Base-by-base conservation (phyloP, 2,797 vertebrate genomes). In the Galagoides demidoff region DNA sequence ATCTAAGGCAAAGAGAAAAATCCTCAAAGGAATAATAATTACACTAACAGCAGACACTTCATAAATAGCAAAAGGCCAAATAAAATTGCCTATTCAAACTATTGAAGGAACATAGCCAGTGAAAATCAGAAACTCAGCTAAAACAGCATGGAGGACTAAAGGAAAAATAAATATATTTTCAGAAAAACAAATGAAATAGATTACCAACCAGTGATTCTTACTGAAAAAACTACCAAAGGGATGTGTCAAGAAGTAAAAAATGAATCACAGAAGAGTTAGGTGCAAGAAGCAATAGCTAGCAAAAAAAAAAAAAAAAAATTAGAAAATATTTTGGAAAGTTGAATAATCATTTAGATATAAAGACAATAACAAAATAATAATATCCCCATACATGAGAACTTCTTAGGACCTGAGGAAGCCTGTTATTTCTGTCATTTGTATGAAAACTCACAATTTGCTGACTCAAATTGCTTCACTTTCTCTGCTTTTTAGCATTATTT, bases 311-410 rank as follows among this genome's bases (percentile, higher is more conserved):
- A 43, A 43, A 43, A 43, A 43, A 43, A 43, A 70, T 52, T 74
- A 5, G 12, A 87, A 92, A 87, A 87, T 39, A 92, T 61, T 77
- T 43, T 77, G n/a, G 10, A 37, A 74, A 74, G 70, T 74, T 66
- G 82, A 86, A 45, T 74, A 81, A 86, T 16, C 9, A 87, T 16
- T 74, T 59, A 87, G 91, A 66, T 76, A 66, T 66, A 87, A 87
- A 76, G 11, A 92, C 20, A 61, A 39, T 52, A 85, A 59, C 11
- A 70, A 64, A 83, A 70, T 57, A 57, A 57, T 76, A 52, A 19
- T 77, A 68, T 52, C 13, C 8, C 3, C 9, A 37, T 70, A 13
- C 3, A 19, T 25, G n/a, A 81, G 43, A 81, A 73, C 63, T 70
- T 39, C 7, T 55, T 55, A 57, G 17, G 29, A 43, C n/a, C 27